Percentiles rank a stretch among this genome's conserved stretches.
Conservation (phyloP, 2,797 vertebrate species). For the Echiichthys vipera region DNA sequence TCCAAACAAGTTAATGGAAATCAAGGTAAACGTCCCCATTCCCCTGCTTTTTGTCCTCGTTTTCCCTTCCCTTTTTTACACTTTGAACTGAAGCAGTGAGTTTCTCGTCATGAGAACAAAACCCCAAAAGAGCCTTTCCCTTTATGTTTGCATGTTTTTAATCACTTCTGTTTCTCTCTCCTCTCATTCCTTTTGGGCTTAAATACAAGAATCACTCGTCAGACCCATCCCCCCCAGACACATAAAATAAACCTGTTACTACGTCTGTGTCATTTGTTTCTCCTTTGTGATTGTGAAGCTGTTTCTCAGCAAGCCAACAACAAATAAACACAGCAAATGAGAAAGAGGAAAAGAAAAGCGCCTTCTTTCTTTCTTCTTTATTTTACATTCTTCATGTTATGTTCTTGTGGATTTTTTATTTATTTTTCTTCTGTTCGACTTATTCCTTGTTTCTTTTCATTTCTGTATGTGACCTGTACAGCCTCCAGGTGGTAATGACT, state of each 20-base stretch:
- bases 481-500: not conserved
- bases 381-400: slow-evolving; percentile 7
- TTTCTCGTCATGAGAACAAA: slow-evolving; percentile 38
- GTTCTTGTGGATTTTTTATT: too few species aligned
- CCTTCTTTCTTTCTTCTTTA: not conserved
- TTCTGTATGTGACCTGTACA: not conserved
- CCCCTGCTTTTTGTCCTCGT: not conserved
- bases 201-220: slow-evolving; percentile 22
- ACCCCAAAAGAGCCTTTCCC: slow-evolving; percentile 4
- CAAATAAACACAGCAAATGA: slow-evolving; percentile 26
- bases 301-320: slow-evolving; percentile 25
- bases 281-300: slow-evolving; percentile 35
- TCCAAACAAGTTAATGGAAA: slow-evolving; percentile 4
- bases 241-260: slow-evolving; percentile 45
- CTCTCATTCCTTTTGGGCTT: slow-evolving; percentile 32
- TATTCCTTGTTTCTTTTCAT: not conserved
- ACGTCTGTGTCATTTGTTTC: slow-evolving; percentile 39
- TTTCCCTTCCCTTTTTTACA: not conserved
- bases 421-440: not conserved
- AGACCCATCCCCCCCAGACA: slow-evolving; percentile 19
- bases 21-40: not conserved
- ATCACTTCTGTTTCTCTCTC: slow-evolving; percentile 12
- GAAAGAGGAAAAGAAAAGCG: not conserved
- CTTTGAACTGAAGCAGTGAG: slow-evolving; percentile 20
- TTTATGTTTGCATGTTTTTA: slow-evolving; percentile 41